Evolutionary conservation across 2,888 invertebrate genomes (phyloP), one percentile per base, ranked within the genome.

Genomic region (Zootermopsis nevadensis): DNA sequence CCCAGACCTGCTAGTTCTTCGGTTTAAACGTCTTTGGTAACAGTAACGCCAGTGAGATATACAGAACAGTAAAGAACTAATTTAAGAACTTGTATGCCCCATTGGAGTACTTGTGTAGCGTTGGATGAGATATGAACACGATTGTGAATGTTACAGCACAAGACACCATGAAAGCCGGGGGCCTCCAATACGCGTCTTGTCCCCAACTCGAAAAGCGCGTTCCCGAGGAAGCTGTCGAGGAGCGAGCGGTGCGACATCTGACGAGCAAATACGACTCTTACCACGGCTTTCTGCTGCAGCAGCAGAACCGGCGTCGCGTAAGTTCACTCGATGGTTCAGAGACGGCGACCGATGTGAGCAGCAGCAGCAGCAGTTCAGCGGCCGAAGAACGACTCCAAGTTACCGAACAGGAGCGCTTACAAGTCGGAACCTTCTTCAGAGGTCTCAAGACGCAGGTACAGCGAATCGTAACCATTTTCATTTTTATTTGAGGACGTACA

Each of bases 391-490:
- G 77, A 6, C 77, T 83, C n/a, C 81, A 89, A 84, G 91, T 94
- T 79, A 92, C 93, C 15, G 93, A 94, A 81, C 89, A 91, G 84
- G 94, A 95, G 88, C 91, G 94, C 81, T 91, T 92, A 60, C 94
- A 94, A 88, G 92, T 95, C 83, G 95, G 95, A 88, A 92, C 93
- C 82, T 94, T 94, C 88, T 94, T 94, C 87, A 92, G 93, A 84
- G 95, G 95, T 81, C 91, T 95, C 84, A 95, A 95, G 88, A 95
- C 96, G 0, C 94, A 94, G 89, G 93, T 92, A 87, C 19, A 19
- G 1, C 19, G 1, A 48, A 48, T 38, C 38, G 10, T 48, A 48
- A 15, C 48, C 48, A 12, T 19, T 19, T n/a, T 19, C 48, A 19
- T 19, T 48, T 19, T 48, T 12, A 1, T 48, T 48, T 48, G 19